Base-by-base conservation (phyloP, 37 sponge, comb jelly and placozoan species). In the Cliona cf. orientalis region DNA sequence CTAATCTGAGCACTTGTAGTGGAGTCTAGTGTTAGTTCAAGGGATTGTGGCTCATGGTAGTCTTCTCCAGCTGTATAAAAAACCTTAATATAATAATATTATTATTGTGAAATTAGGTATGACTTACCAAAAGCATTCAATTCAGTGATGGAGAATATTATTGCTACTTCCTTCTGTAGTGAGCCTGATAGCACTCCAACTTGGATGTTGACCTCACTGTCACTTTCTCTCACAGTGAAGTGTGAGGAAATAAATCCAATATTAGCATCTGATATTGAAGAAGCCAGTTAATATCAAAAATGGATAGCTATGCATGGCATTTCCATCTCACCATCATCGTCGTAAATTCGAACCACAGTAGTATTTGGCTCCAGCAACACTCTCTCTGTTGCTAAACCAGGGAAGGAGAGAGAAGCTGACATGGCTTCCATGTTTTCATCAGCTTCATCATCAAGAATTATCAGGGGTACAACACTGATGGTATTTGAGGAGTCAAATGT, bases 381-480 rank as follows among this genome's bases (percentile, higher is more conserved):
- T 9, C 5, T 25, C 23, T 3, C n/a, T n/a, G n/a, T n/a, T n/a
- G n/a, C n/a, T n/a, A n/a, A 29, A 29, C 28, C 60, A 59, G 60
- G 23, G 60, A 29, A 29, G 5, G 60, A 32, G 37, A 66, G 25
- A 3, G 3, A 19, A 31, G 66, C 66, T 36, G 35, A 32, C 37
- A 66, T 36, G 34, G 14, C n/a, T 71, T 71, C 71, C 42, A 44
- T 46, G 6, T 26, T 29, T n/a, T 71, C 71, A 43, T 43, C 42
- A 6, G 44, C 4, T 22, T 40, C 46, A 42, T 71, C 71, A 43
- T 43, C 22, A 17, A 42, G 25, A 6, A 71, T 71, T 44, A 26
- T 36, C 14, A 71, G 38, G 28, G 12, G 14, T 3, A 71, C 71
- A n/a, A n/a, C n/a, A n/a, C n/a, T n/a, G n/a, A n/a, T n/a, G n/a